A percentile compares a stretch with the other conserved stretches of the same genome.
Evolutionary conservation across 1,140 invertebrate species (phyloP).

Genomic region (Euschistus heros): DNA sequence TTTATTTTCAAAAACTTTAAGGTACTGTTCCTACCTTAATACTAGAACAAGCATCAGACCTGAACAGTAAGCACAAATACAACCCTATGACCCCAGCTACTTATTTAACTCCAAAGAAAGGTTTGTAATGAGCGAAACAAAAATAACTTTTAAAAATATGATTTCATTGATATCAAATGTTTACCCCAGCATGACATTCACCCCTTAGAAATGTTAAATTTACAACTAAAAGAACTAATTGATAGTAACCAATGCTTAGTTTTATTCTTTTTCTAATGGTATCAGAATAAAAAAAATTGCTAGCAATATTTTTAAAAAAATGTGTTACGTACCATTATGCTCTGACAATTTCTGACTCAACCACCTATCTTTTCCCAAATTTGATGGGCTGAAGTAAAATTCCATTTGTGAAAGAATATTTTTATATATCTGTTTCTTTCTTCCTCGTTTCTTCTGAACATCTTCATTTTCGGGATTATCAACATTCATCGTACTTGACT

Average conservation of each 20-base stretch:
- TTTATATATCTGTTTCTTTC: slow-evolving; percentile 59
- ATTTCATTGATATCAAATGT: background rate
- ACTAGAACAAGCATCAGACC: too few species aligned
- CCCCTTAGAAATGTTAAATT: background rate
- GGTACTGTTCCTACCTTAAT: too few species aligned
- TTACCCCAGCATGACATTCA: background rate
- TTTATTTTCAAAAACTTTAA: too few species aligned
- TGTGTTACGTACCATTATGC: slow-evolving; percentile 51
- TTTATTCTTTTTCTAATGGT: background rate
- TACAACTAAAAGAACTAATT: background rate
- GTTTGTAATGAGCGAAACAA: too few species aligned
- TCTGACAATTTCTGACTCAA: slow-evolving; percentile 54
- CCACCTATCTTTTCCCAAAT: slow-evolving; percentile 74
- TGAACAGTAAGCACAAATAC: too few species aligned
- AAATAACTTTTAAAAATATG: background rate
- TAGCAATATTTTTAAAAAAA: slow-evolving; percentile 7
- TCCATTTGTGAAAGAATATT: slow-evolving; percentile 75
- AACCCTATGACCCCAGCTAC: too few species aligned
- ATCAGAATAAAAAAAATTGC: background rate
- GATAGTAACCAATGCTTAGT: background rate
- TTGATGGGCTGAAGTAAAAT: slow-evolving; percentile 87
- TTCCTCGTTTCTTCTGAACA: background rate
- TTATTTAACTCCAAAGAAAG: too few species aligned
- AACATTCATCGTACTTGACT: too few species aligned
- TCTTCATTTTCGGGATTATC: too few species aligned